Conservation (phyloP, 1,140 invertebrate genomes). For the Hyphantria cunea region DNA sequence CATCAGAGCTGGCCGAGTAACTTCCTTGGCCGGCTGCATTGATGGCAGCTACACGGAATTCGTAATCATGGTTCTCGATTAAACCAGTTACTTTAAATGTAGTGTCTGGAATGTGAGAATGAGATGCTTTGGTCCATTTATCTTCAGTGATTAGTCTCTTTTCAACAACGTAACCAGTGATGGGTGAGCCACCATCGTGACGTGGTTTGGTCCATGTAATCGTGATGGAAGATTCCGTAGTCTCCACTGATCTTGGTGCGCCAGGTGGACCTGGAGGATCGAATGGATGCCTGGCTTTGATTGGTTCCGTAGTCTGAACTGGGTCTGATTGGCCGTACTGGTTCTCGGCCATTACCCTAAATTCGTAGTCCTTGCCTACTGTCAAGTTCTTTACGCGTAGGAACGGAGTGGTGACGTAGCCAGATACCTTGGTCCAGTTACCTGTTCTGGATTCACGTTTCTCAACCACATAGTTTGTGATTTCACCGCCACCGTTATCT, state of each 20-base stretch:
- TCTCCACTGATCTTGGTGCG: conserved; percentile 91
- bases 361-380: conserved; percentile 96
- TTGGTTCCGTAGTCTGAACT: conserved; percentile 92
- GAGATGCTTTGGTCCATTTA: conserved; percentile 95
- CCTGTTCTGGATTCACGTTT: conserved; percentile 92
- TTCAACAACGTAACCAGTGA: conserved; percentile 96
- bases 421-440: conserved; percentile 95
- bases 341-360: conserved; percentile 98
- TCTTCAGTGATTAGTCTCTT: conserved; percentile 94
- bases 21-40: conserved; percentile 97
- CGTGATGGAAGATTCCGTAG: conserved; percentile 96
- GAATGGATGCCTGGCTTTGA: conserved; percentile 97
- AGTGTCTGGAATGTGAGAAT: conserved; percentile 90
- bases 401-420: conserved; percentile 94
- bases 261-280: conserved; percentile 96
- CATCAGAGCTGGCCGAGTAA: conserved; percentile 94
- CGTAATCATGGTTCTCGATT: conserved; percentile 97
- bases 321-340: conserved; percentile 97
- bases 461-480: conserved; percentile 98
- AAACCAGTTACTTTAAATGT: conserved; percentile 92
- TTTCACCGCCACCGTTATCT: conserved; percentile 96
- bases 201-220: conserved; percentile 96
- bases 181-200: conserved; percentile 95
- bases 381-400: conserved; percentile 94
- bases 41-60: conserved; percentile 97